Percentiles rank a stretch among this genome's conserved stretches.
These are phyloP conservation scores for Eurosta solidaginis DNA, from an alignment of 1,140 invertebrate species.

Conservation along the genomic window DNA sequence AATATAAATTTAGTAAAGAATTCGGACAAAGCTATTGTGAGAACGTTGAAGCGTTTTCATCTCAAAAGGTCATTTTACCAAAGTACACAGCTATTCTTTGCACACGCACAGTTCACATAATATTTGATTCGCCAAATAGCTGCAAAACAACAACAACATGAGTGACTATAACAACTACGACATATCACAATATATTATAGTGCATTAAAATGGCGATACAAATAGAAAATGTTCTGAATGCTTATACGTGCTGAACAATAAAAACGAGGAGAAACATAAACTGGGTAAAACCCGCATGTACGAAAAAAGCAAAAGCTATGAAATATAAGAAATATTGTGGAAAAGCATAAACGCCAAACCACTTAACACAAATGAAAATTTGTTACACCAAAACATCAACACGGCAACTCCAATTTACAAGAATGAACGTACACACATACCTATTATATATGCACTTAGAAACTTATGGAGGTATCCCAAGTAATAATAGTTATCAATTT, in stretches of 20 bases:
- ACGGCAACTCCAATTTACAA: not conserved
- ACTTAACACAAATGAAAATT: constrained; percentile 26
- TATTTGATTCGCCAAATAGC: not conserved
- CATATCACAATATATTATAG: not conserved
- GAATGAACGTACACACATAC: not conserved
- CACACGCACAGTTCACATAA: not conserved
- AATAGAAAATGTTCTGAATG: not conserved
- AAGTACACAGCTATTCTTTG: not conserved
- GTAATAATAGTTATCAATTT: too few species aligned
- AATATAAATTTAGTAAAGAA: too few species aligned
- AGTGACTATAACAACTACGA: not conserved
- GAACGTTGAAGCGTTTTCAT: too few species aligned
- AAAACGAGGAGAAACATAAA: not conserved
- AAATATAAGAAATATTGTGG: not conserved
- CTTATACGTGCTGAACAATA: too few species aligned
- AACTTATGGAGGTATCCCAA: not conserved
- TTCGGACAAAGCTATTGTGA: too few species aligned
- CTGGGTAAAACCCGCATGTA: not conserved
- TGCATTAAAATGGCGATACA: constrained; percentile 10
- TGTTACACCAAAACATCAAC: constrained; percentile 4
- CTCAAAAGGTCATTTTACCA: not conserved
- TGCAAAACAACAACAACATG: not conserved
- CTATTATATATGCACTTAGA: too few species aligned
- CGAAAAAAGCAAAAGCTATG: not conserved
- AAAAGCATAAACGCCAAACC: constrained; percentile 5